Evolutionary conservation across 2,797 vertebrate genomes (phyloP).

Genomic region (Ctenopoma multispine): DNA sequence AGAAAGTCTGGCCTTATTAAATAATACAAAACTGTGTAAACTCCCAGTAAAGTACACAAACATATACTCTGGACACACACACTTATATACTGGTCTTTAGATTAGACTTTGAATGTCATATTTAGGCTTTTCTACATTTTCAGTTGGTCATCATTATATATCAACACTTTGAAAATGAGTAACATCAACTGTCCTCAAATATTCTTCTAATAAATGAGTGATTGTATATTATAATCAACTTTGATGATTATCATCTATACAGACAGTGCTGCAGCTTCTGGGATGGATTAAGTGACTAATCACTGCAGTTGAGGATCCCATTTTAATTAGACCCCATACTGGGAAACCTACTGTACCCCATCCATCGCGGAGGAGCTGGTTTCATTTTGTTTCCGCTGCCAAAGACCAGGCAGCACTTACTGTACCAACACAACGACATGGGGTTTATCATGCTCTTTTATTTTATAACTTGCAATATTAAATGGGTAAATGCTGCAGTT

Average conservation of each 20-base stretch:
- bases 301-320: slow-evolving; percentile 43
- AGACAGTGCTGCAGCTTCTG: slow-evolving; percentile 17
- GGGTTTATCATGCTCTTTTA: not conserved
- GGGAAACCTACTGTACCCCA: slow-evolving; percentile 10
- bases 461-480: not conserved
- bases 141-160: not conserved
- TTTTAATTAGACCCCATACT: slow-evolving; percentile 51
- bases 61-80: no score
- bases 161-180: not conserved
- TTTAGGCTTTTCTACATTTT: not conserved
- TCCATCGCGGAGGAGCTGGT: not conserved
- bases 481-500: not conserved
- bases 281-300: slow-evolving; percentile 61
- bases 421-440: not conserved
- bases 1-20: no score
- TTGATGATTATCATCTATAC: slow-evolving; percentile 9
- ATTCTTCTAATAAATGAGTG: slow-evolving; percentile 7
- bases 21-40: no score
- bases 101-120: not conserved
- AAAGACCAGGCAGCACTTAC: not conserved
- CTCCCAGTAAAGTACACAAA: no score
- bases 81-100: no score
- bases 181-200: not conserved
- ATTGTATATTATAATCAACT: slow-evolving; percentile 13
- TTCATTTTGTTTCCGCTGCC: slow-evolving; percentile 2